These are phyloP conservation scores for Anguilla marmorata DNA, from an alignment of 2,797 vertebrate species.

Conservation along the genomic window DNA sequence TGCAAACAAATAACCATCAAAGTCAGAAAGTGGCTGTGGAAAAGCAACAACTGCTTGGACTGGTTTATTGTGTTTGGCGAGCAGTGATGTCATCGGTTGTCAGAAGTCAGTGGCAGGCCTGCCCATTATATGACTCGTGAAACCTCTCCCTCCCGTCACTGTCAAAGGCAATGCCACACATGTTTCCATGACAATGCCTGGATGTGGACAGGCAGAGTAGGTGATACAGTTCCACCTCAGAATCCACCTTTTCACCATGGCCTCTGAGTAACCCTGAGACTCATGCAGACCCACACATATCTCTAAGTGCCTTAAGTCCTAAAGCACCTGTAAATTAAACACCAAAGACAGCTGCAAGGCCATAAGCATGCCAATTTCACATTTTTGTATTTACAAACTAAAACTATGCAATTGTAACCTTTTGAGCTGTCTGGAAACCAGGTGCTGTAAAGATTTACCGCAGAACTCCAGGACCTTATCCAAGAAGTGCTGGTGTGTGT, in stretches of 20 bases:
- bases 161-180: not conserved
- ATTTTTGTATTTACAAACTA: not conserved
- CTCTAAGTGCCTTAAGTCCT: not conserved
- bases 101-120: not conserved
- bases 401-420: not conserved
- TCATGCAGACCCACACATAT: not conserved
- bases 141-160: not conserved
- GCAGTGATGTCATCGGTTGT: not conserved
- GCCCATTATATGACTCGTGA: too few relatives aligned
- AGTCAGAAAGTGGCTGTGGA: not conserved
- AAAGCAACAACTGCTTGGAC: not conserved
- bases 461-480: not conserved
- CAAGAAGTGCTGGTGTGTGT: not conserved
- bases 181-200: not conserved
- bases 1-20: not conserved
- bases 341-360: not conserved
- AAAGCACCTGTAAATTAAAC: not conserved
- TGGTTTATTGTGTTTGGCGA: not conserved
- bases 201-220: not conserved
- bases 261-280: not conserved
- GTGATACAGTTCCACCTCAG: not conserved
- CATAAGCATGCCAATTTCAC: not conserved
- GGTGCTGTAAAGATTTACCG: too few relatives aligned
- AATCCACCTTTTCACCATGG: not conserved
- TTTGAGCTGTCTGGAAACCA: too few relatives aligned